Conservation (phyloP, 53 echinoderm and acorn worm species). For the Glandiceps talaboti region DNA sequence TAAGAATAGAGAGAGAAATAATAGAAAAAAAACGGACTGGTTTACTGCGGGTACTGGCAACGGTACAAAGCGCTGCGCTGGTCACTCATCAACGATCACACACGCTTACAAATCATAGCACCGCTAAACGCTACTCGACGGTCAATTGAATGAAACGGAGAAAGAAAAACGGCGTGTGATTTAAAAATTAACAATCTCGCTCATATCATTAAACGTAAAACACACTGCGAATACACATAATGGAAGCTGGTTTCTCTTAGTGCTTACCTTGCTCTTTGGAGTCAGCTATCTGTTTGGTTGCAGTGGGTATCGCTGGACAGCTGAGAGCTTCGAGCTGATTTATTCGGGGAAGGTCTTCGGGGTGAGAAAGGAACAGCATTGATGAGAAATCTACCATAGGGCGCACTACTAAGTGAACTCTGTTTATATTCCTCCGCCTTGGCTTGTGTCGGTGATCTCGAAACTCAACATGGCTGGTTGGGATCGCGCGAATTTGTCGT, state of each 20-base stretch:
- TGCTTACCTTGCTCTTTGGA: not conserved
- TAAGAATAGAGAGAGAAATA: too few species aligned
- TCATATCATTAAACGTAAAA: not conserved
- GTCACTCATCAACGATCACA: not conserved
- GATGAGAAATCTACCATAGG: not conserved
- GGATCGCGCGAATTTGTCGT: too few species aligned
- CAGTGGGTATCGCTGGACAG: not conserved
- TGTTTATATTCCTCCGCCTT: not conserved
- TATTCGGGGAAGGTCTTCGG: not conserved
- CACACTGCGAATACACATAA: too few species aligned
- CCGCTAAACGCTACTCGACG: not conserved
- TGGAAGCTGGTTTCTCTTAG: not conserved
- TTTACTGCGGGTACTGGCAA: not conserved
- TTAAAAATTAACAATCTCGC: not conserved
- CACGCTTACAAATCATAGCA: not conserved
- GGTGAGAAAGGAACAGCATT: not conserved
- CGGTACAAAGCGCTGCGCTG: not conserved
- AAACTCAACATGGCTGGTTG: too few species aligned
- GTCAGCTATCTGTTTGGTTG: not conserved
- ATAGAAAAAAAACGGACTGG: too few species aligned
- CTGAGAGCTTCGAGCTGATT: not conserved
- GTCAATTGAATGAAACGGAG: not conserved
- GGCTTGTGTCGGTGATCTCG: too few species aligned
- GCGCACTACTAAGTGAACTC: not conserved
- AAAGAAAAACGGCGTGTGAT: not conserved